These are phyloP conservation scores for Malthinus seriepunctatus DNA, from an alignment of 2,888 invertebrate genomes.

Conservation along the genomic window DNA sequence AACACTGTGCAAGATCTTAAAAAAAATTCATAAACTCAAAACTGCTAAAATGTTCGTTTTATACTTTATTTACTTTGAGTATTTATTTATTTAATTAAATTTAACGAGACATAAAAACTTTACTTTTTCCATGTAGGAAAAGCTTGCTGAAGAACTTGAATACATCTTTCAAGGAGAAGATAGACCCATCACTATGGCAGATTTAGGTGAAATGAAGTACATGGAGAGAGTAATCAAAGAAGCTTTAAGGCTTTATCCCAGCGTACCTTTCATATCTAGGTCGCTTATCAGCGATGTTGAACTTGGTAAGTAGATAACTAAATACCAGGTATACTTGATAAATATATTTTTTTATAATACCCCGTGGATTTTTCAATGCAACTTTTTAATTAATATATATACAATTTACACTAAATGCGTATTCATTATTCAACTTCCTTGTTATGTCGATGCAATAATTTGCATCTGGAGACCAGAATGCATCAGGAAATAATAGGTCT, in stretches of 20 bases:
- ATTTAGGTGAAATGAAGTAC: constrained; percentile 45
- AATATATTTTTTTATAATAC: too few relatives aligned
- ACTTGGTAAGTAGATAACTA: constrained; percentile 36
- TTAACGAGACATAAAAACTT: constrained; percentile 1
- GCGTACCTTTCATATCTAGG: constrained; percentile 43
- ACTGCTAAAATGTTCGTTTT: neutral
- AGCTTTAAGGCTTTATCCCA: constrained; percentile 44
- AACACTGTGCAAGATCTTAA: neutral
- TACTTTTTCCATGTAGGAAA: constrained; percentile 37
- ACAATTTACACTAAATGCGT: too few relatives aligned
- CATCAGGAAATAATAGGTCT: too few relatives aligned
- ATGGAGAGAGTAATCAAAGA: constrained; percentile 47
- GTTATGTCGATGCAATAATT: too few relatives aligned
- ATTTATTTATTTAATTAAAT: neutral
- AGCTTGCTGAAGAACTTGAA: constrained; percentile 45
- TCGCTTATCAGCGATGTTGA: constrained; percentile 37
- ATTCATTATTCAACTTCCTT: too few relatives aligned
- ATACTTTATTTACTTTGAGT: neutral
- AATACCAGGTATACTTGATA: too few relatives aligned
- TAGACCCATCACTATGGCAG: constrained; percentile 36
- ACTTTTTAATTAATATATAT: too few relatives aligned
- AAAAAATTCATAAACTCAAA: neutral
- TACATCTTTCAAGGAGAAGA: constrained; percentile 37
- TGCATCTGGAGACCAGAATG: too few relatives aligned
- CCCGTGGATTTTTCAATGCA: too few relatives aligned